These are phyloP conservation scores for Scomberomorus guttatus DNA, from an alignment of 2,797 vertebrate genomes.

Conservation along the genomic window DNA sequence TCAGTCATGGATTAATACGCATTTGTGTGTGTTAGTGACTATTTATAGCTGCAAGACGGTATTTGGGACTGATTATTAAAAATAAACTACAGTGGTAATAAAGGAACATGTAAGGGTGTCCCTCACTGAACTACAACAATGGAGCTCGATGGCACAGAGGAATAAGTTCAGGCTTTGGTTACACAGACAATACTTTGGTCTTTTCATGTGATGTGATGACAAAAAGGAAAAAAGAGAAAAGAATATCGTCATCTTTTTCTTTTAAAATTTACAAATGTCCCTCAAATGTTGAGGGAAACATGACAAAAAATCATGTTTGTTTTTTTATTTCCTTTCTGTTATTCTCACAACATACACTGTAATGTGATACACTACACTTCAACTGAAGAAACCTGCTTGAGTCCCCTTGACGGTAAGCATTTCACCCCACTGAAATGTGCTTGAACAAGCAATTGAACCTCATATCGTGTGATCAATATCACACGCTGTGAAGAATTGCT, in stretches of 20 bases:
- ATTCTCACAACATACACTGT: conserved; percentile 8
- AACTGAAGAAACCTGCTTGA: conserved; percentile 5
- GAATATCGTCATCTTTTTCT: too few species aligned
- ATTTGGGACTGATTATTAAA: background rate
- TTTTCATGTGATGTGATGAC: too few species aligned
- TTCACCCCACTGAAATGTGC: conserved; percentile 29
- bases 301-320: too few species aligned
- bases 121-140: background rate
- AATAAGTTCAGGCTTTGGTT: background rate
- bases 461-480: conserved; percentile 59
- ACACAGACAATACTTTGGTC: too few species aligned
- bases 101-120: background rate
- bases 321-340: conserved; percentile 5
- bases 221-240: too few species aligned
- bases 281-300: too few species aligned
- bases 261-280: too few species aligned
- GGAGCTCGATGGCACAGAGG: too few species aligned
- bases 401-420: conserved; percentile 20
- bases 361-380: conserved; percentile 29
- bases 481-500: conserved; percentile 28
- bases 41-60: background rate
- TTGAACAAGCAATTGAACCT: conserved; percentile 46
- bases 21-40: background rate
- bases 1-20: background rate
- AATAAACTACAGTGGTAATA: background rate